These are phyloP conservation scores for Stegodyphus dumicola DNA, from an alignment of 1,140 invertebrate species.

Conservation along the genomic window DNA sequence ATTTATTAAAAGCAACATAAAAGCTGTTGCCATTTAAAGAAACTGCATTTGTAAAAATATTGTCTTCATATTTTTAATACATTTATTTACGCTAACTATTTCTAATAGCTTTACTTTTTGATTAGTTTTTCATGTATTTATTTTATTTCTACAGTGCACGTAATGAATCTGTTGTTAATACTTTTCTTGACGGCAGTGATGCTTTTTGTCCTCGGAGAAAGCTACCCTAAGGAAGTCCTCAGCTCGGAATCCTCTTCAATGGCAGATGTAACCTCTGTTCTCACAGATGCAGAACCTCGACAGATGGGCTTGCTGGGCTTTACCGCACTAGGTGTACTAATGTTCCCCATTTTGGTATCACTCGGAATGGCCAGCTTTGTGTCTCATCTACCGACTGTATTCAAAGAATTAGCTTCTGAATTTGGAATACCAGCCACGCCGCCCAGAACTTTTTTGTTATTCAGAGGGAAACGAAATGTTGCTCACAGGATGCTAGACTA, in stretches of 20 bases:
- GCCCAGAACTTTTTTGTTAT: slow-evolving; percentile 34
- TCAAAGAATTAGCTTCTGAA: slow-evolving; percentile 53
- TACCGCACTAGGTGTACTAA: slow-evolving; percentile 48
- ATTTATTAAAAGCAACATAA: too few species aligned
- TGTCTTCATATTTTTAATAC: too few species aligned
- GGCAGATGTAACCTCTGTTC: not conserved
- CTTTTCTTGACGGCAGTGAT: too few species aligned
- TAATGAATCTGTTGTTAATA: too few species aligned
- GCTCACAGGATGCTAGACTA: not conserved
- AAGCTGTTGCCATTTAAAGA: too few species aligned
- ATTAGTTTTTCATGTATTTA: too few species aligned
- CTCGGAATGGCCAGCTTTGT: slow-evolving; percentile 57
- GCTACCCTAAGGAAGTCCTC: too few species aligned
- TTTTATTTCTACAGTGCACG: too few species aligned
- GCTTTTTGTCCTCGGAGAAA: too few species aligned
- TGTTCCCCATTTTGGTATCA: slow-evolving; percentile 53
- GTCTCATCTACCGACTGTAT: slow-evolving; percentile 54
- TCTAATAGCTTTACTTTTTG: too few species aligned
- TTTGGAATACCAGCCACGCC: slow-evolving; percentile 49
- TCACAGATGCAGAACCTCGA: slow-evolving; percentile 11
- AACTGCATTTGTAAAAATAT: too few species aligned
- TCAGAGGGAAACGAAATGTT: slow-evolving; percentile 5
- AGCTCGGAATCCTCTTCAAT: not conserved
- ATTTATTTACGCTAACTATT: too few species aligned
- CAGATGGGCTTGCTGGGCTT: slow-evolving; percentile 51